These are phyloP conservation scores for Miltochrista miniata DNA, from an alignment of 2,888 invertebrate genomes.

Conservation along the genomic window DNA sequence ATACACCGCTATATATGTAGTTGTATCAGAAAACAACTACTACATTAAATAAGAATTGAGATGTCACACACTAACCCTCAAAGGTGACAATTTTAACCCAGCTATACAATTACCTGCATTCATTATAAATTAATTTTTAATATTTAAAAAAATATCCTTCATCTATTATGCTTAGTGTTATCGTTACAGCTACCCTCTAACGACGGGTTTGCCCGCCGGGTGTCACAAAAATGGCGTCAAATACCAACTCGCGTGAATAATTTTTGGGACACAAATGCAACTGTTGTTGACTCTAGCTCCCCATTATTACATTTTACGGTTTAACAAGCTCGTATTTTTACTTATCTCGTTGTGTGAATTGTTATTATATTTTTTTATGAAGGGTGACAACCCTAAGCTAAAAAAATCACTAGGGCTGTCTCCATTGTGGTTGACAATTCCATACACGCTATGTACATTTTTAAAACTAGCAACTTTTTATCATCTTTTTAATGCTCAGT, in stretches of 20 bases:
- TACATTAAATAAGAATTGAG: not conserved
- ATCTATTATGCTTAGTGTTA: conserved; percentile 16
- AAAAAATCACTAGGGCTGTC: conserved; percentile 25
- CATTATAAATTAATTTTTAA: conserved; percentile 15
- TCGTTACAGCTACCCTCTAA: conserved; percentile 14
- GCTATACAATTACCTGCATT: too few relatives aligned
- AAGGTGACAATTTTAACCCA: too few relatives aligned
- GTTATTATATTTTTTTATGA: conserved; percentile 67
- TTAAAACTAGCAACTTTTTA: conserved; percentile 26
- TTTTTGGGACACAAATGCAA: conserved; percentile 57
- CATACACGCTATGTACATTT: conserved; percentile 21
- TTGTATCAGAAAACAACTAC: too few relatives aligned
- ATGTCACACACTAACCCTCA: conserved; percentile 1
- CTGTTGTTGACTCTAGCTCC: conserved; percentile 79
- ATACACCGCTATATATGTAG: too few relatives aligned
- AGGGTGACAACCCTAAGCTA: conserved; percentile 57
- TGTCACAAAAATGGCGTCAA: conserved; percentile 46
- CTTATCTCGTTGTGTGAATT: conserved; percentile 79
- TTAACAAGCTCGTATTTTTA: conserved; percentile 82
- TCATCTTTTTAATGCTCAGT: conserved; percentile 23
- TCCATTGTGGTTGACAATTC: conserved; percentile 33
- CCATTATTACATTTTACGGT: conserved; percentile 82
- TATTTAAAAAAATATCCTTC: conserved; percentile 17
- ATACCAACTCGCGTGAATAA: conserved; percentile 64
- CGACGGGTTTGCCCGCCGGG: conserved; percentile 29